phyloP scores from a whole-genome alignment of 2,113 vertebrate genomes.

The Ahaetulla prasina region DNA sequence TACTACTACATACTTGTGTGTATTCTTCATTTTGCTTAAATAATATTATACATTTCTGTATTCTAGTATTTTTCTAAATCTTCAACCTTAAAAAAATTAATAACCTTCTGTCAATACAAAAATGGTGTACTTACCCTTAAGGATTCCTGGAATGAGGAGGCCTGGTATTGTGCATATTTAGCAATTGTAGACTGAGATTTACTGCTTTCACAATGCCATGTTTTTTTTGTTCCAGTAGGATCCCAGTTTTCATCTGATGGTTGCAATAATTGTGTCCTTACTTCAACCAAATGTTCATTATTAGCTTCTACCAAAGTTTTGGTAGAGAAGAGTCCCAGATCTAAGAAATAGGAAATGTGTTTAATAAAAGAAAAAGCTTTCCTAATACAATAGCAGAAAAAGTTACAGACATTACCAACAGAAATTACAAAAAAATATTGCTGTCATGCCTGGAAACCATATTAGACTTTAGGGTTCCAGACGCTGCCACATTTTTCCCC shows the following conservation, averaged over 20 bases:
- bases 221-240: slow-evolving; percentile 87
- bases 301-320: slow-evolving; percentile 98
- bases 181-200: slow-evolving; percentile 94
- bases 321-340: slow-evolving; percentile 96
- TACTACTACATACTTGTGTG: neutral
- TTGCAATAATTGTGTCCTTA: slow-evolving; percentile 91
- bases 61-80: neutral
- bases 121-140: slow-evolving; percentile 79
- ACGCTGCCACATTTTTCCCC: too few species aligned
- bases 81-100: neutral
- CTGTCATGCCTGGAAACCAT: too few species aligned
- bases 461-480: too few species aligned
- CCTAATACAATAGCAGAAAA: neutral
- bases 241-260: slow-evolving; percentile 98
- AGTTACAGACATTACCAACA: neutral
- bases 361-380: slow-evolving; percentile 19
- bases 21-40: neutral
- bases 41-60: neutral
- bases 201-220: slow-evolving; percentile 97
- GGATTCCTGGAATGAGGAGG: slow-evolving; percentile 97
- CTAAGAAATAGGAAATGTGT: slow-evolving; percentile 63
- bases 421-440: neutral
- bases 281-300: slow-evolving; percentile 95
- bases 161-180: slow-evolving; percentile 98
- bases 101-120: neutral